Percentiles rank a stretch among this genome's conserved stretches.
These are phyloP conservation scores for Anastrepha ludens DNA, from an alignment of 1,140 invertebrate species.

Conservation along the genomic window DNA sequence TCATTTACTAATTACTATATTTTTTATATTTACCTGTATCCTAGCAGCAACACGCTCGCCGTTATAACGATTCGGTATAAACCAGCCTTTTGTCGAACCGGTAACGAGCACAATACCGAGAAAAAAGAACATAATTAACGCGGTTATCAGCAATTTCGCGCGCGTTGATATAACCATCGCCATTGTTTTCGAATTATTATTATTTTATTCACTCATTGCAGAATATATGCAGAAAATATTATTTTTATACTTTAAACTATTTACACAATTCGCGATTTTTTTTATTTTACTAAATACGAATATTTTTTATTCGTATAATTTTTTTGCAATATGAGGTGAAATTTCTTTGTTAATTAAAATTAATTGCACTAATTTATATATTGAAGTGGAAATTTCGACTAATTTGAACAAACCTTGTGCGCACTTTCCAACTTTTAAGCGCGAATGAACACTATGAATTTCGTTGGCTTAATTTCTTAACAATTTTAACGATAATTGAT, in stretches of 20 bases:
- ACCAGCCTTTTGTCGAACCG: conserved; percentile 76
- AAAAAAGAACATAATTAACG: conserved; percentile 75
- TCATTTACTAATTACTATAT: not conserved
- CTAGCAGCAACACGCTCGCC: conserved; percentile 73
- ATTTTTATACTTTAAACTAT: not conserved
- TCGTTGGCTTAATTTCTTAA: conserved; percentile 29
- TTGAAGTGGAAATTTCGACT: not conserved
- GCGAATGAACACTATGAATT: not conserved
- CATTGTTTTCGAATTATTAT: conserved; percentile 73
- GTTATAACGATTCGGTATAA: conserved; percentile 73
- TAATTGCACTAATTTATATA: conserved; percentile 47
- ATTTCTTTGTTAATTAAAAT: conserved; percentile 44
- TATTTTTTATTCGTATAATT: not conserved
- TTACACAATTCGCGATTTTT: not conserved
- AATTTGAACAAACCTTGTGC: not conserved
- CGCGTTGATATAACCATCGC: conserved; percentile 78
- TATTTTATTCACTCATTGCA: conserved; percentile 46
- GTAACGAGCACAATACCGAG: conserved; percentile 77
- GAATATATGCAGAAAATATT: conserved; percentile 24
- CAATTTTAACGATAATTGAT: conserved; percentile 30
- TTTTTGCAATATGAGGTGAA: conserved; percentile 9
- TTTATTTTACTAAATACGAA: not conserved
- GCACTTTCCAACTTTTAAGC: not conserved
- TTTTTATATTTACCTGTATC: conserved; percentile 72
- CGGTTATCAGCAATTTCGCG: conserved; percentile 77